Percentiles rank a stretch among this genome's conserved stretches.
Conservation (phyloP, 2,888 invertebrate genomes). For the Synergus itoensis region DNA sequence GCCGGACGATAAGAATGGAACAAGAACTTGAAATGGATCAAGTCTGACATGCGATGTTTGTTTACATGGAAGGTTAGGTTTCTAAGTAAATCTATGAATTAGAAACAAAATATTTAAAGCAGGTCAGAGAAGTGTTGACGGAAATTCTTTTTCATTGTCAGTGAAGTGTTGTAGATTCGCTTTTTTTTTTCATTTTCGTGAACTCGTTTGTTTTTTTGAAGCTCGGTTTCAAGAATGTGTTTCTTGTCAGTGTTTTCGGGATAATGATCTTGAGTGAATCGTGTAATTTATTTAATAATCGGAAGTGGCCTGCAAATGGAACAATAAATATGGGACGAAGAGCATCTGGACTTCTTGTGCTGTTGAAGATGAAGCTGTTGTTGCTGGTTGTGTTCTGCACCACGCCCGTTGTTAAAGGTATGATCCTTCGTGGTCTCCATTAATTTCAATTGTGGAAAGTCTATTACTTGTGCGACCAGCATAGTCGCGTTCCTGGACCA, state of each 20-base stretch:
- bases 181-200: background rate
- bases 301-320: background rate
- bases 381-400: slow-evolving; percentile 59
- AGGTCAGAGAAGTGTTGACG: background rate
- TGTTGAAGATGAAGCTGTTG: slow-evolving; percentile 57
- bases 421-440: slow-evolving; percentile 25
- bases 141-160: background rate
- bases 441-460: slow-evolving; percentile 39
- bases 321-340: slow-evolving; percentile 13
- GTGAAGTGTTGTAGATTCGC: background rate
- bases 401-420: slow-evolving; percentile 65
- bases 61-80: slow-evolving; percentile 27
- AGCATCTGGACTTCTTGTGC: slow-evolving; percentile 29
- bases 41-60: slow-evolving; percentile 13
- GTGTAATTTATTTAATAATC: background rate
- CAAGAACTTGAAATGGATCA: background rate
- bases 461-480: slow-evolving; percentile 32
- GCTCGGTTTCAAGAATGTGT: slow-evolving; percentile 2
- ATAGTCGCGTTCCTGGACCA: slow-evolving; percentile 32
- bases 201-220: background rate
- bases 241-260: background rate
- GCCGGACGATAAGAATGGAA: background rate
- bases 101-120: background rate
- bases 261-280: background rate
- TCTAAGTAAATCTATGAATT: background rate